Evolutionary conservation across 1,140 invertebrate species (phyloP), one percentile per base, ranked within the genome.

Genomic region (Araneus ventricosus): DNA sequence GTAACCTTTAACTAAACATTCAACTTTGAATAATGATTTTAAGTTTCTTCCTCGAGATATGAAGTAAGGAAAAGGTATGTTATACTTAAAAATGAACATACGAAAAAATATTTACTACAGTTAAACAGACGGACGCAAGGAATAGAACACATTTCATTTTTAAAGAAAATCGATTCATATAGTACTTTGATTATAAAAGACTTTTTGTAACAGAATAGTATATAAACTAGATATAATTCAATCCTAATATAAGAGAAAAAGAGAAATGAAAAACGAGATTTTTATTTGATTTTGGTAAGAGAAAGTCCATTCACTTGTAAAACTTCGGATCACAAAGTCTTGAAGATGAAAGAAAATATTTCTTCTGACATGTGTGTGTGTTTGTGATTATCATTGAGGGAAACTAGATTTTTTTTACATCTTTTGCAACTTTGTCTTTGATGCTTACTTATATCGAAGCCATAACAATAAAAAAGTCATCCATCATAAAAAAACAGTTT

Each of bases 381-480:
- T 52, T 34, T 75, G 30, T 75, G 67, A 75, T 75, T 75, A 30
- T 34, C 67, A 75, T 75, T 75, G 67, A 75, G 30, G 3, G 8
- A 30, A 30, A 34, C 67, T 14, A 27, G 10, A 34, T 67, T 63
- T 14, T 70, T 75, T 75, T 75, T 75, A 75, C 67, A 34, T 37
- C 30, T 5, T 37, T 75, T 37, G 10, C 67, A 30, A 75, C 67
- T 14, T 75, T 75, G 67, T 75, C 67, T 75, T 30, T 34, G 27
- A 75, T 4, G 30, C 59, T 20, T 27, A 10, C 20, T 4, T 63
- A 37, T 88, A 45, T 88, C 34, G 59, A 41, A 88, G 37, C 10
- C 34, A 39, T 67, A 67, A 67, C 59, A 88, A 88, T 88, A 39
- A 88, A 88, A 67, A 88, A 88, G 86, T 37, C 59, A 88, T 88